phyloP scores from a whole-genome alignment of 2,888 invertebrate species.

The Cheilosia impressa region DNA sequence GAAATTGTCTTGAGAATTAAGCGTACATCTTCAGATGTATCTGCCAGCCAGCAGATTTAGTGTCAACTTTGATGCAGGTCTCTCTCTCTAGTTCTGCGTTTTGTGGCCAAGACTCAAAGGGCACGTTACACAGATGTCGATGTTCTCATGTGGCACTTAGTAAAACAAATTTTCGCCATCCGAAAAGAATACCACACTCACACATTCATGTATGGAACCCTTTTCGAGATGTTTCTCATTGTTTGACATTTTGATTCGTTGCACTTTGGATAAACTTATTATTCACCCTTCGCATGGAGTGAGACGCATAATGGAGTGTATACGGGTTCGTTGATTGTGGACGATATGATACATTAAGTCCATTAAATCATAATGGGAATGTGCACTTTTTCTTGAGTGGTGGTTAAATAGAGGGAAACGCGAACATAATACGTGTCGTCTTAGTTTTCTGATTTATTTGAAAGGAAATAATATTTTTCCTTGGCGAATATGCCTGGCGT shows the following conservation, averaged over 20 bases:
- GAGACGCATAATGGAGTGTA: slow-evolving; percentile 15
- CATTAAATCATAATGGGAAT: slow-evolving; percentile 48
- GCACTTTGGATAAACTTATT: slow-evolving; percentile 19
- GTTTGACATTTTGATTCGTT: slow-evolving; percentile 56
- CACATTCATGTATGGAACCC: slow-evolving; percentile 33
- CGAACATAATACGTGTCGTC: slow-evolving; percentile 19
- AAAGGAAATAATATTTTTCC: slow-evolving; percentile 9
- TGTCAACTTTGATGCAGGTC: slow-evolving; percentile 39
- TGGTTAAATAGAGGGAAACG: slow-evolving; percentile 30
- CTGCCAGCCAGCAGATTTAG: slow-evolving; percentile 56
- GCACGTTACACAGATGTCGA: slow-evolving; percentile 66
- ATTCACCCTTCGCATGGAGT: slow-evolving; percentile 9
- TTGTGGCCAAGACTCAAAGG: slow-evolving; percentile 41
- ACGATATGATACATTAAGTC: slow-evolving; percentile 35
- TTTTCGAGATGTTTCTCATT: slow-evolving; percentile 21
- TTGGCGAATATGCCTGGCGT: neutral
- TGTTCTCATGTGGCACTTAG: slow-evolving; percentile 74
- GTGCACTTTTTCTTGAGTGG: slow-evolving; percentile 32
- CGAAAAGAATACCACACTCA: slow-evolving; percentile 26
- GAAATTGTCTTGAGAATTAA: slow-evolving; percentile 44
- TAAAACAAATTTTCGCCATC: slow-evolving; percentile 65
- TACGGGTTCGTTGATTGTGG: slow-evolving; percentile 11
- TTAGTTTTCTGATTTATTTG: slow-evolving; percentile 43
- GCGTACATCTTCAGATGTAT: slow-evolving; percentile 31
- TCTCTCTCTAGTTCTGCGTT: slow-evolving; percentile 22